phyloP scores from a whole-genome alignment of 2,113 vertebrate species.

The Hepsetus odoe region DNA sequence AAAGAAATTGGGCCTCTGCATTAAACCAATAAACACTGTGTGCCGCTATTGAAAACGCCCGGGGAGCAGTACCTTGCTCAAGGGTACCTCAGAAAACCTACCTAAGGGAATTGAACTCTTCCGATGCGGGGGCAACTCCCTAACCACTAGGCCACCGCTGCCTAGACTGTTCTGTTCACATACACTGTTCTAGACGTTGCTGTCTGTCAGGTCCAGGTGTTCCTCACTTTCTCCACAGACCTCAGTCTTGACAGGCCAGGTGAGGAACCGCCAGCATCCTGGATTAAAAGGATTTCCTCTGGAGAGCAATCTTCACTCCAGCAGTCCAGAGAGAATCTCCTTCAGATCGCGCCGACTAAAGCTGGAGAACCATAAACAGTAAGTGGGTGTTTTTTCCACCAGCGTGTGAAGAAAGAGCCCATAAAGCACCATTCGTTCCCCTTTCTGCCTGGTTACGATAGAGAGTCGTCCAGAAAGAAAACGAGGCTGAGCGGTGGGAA shows the following conservation, averaged over 20 bases:
- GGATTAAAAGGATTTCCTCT: conserved; percentile 18
- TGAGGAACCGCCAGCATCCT: background rate
- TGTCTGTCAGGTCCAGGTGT: too few species aligned
- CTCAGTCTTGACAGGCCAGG: background rate
- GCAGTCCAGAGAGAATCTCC: background rate
- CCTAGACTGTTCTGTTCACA: too few species aligned
- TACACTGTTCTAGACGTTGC: too few species aligned
- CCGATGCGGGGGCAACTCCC: too few species aligned
- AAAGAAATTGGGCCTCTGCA: too few species aligned
- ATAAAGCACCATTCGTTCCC: background rate
- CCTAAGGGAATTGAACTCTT: too few species aligned
- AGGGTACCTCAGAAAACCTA: too few species aligned
- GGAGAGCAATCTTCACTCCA: background rate
- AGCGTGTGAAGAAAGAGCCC: background rate
- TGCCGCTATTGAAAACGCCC: too few species aligned
- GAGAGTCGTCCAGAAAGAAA: background rate
- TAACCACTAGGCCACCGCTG: too few species aligned
- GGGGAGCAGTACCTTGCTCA: too few species aligned
- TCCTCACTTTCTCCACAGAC: conserved; percentile 4
- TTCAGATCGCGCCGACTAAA: background rate
- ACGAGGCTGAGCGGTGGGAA: conserved; percentile 37
- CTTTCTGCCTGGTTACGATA: background rate
- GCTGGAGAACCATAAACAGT: background rate
- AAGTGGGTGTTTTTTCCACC: background rate
- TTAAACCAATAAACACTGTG: too few species aligned